These are phyloP conservation scores for Notarius lentiginosus DNA, from an alignment of 2,113 vertebrate species.

Conservation along the genomic window DNA sequence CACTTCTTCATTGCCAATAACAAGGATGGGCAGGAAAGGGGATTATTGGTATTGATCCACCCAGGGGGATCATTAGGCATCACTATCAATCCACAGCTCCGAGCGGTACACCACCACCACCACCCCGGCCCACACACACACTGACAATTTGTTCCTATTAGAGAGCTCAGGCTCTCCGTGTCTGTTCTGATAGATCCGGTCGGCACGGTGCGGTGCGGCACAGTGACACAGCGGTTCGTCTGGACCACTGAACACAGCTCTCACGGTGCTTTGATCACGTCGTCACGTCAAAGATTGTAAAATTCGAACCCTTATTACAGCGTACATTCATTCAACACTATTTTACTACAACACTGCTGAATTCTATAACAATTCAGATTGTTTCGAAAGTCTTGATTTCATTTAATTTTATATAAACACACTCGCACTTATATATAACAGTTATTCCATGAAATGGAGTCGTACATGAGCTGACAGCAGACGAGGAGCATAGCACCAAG, in stretches of 20 bases:
- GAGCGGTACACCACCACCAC: conserved; percentile 87
- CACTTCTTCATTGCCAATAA: conserved; percentile 86
- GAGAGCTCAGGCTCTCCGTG: conserved; percentile 87
- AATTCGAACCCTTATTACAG: neutral
- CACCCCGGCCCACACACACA: conserved; percentile 93
- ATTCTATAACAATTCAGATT: neutral
- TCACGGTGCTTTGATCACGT: conserved; percentile 20
- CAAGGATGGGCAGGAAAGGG: conserved; percentile 92
- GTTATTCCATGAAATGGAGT: too few species aligned
- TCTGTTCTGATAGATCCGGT: conserved; percentile 85
- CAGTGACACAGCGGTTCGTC: conserved; percentile 54
- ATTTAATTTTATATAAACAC: neutral
- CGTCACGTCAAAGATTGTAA: neutral
- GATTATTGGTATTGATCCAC: conserved; percentile 99
- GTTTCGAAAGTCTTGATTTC: neutral
- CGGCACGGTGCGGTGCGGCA: conserved; percentile 67
- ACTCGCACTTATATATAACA: too few species aligned
- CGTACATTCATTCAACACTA: neutral
- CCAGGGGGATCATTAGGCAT: conserved; percentile 99
- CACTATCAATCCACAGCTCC: conserved; percentile 99
- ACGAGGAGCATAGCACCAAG: too few species aligned
- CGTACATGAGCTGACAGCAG: too few species aligned
- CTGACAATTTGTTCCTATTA: conserved; percentile 99
- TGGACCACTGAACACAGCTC: conserved; percentile 3
- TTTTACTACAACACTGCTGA: neutral